Evolutionary conservation across 2,797 vertebrate species (phyloP).

Genomic region (Falco naumanni): DNA sequence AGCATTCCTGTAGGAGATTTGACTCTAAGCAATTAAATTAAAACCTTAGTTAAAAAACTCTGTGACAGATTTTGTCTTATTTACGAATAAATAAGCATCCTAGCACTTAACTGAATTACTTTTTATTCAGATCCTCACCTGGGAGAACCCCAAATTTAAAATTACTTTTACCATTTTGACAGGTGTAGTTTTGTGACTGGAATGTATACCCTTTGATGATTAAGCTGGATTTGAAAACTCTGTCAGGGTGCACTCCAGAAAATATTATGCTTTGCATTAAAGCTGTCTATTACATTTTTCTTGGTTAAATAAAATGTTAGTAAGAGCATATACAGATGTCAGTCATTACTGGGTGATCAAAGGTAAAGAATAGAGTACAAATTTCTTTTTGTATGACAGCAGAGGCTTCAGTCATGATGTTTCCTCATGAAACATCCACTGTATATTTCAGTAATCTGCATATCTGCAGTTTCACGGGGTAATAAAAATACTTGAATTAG

Average conservation of each 20-base stretch:
- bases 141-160: not conserved
- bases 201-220: not conserved
- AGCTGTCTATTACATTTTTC: not conserved
- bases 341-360: not conserved
- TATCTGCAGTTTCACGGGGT: not conserved
- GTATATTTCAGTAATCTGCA: not conserved
- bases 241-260: not conserved
- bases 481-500: slow-evolving; percentile 6
- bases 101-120: not conserved
- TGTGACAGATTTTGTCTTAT: not conserved
- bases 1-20: not conserved
- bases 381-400: not conserved
- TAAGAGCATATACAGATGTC: not conserved
- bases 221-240: not conserved
- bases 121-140: not conserved
- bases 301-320: not conserved
- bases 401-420: not conserved
- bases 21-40: not conserved
- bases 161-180: not conserved
- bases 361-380: not conserved
- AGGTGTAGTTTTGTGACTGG: not conserved
- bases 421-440: not conserved
- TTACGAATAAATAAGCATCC: not conserved
- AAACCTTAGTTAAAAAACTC: not conserved
- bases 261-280: not conserved